Evolutionary conservation across 2,797 vertebrate genomes (phyloP), one percentile per base, ranked within the genome.

Genomic region (Hippocampus kuda): DNA sequence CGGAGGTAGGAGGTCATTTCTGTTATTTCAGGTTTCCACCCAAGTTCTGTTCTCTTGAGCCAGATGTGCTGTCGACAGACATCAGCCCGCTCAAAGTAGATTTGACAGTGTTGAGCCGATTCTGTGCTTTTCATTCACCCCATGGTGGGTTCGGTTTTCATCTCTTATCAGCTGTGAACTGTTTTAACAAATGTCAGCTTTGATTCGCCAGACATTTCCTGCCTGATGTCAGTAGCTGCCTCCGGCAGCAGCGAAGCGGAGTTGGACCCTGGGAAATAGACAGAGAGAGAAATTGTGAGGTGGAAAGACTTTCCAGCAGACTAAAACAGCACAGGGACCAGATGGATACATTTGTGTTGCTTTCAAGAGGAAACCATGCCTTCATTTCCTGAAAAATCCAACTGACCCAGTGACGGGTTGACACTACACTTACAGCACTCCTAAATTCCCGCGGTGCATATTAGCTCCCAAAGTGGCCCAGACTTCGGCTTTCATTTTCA

Each of bases 1-100:
- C 71, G 82, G 73, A 84, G 85, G 80, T 74, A 61, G 71, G 71
- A 12, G 27, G 20, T 53, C 27, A 54, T 72, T 73, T 88, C 77
- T 83, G 84, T 85, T 89, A 76, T 84, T 86, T 79, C 83, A 84
- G 85, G 77, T 78, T 38, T 65, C 56, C 15, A 49, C 57, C 77
- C 24, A 24, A 70, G 81, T 79, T 76, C 66, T 63, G 46, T 42
- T 74, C 71, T 76, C 76, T 75, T 22, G 16, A 0, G 61, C 44
- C 72, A 74, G 68, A 76, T 68, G 69, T 49, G 3, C 74, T 64
- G 72, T 49, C 0, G 70, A 85, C 71, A 73, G 75, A 78, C 12
- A 51, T 70, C 38, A 66, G 73, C 54, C 64, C 8, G 53, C 24
- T 66, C 30, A 46, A 73, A 70, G 54, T 26, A 64, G 72, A 7